Percentiles rank a stretch among this genome's conserved stretches.
phyloP scores from a whole-genome alignment of 2,888 invertebrate genomes.

The Pammene aurita region DNA sequence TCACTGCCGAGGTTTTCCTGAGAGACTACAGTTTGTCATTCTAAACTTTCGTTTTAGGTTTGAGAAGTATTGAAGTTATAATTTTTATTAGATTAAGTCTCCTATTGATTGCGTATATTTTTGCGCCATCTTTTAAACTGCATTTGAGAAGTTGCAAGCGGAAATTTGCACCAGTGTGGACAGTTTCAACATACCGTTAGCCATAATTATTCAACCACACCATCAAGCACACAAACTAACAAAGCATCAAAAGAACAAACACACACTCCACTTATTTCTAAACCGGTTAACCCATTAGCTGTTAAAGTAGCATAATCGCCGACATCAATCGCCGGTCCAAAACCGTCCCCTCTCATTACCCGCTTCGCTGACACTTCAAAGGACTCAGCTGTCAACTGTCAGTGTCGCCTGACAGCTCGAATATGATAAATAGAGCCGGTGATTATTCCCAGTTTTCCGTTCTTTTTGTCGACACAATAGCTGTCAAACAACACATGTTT shows the following conservation, averaged over 20 bases:
- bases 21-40: too few relatives aligned
- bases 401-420: slow-evolving; percentile 57
- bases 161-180: too few relatives aligned
- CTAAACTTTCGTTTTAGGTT: too few relatives aligned
- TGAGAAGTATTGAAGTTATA: too few relatives aligned
- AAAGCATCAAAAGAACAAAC: slow-evolving; percentile 32
- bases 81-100: too few relatives aligned
- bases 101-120: too few relatives aligned
- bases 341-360: slow-evolving; percentile 63
- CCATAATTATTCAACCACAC: background rate
- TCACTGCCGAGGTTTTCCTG: too few relatives aligned
- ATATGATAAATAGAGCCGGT: slow-evolving; percentile 71
- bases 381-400: slow-evolving; percentile 54
- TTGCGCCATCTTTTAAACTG: too few relatives aligned
- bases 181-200: background rate
- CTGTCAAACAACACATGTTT: slow-evolving; percentile 59
- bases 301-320: slow-evolving; percentile 33
- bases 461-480: slow-evolving; percentile 61
- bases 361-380: slow-evolving; percentile 69
- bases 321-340: slow-evolving; percentile 45
- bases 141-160: too few relatives aligned
- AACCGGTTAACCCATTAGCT: slow-evolving; percentile 37
- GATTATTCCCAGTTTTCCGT: slow-evolving; percentile 59
- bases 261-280: slow-evolving; percentile 30
- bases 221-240: slow-evolving; percentile 1